Evolutionary conservation across 1,140 invertebrate species (phyloP), one percentile per base, ranked within the genome.

Genomic region (Drosophila elegans): DNA sequence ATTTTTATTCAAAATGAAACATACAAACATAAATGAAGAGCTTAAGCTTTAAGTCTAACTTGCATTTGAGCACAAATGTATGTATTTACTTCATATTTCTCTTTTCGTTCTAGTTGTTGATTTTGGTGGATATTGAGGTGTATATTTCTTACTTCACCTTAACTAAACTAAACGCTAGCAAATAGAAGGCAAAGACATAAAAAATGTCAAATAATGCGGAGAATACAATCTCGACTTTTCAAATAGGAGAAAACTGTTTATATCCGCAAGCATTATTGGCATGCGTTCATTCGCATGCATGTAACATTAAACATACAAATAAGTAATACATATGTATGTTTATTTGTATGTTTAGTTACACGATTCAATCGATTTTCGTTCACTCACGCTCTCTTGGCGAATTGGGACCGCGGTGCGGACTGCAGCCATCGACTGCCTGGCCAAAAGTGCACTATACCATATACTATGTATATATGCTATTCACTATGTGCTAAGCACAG

Each of bases 351-450:
- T 56, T 57, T 36, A 29, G 64, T 71, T 72, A 57, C 67, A 69
- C 68, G 44, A 41, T 71, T 72, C 56, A 54, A 72, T 72, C 52
- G 68, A 72, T 72, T 72, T 72, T 72, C 41, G 44, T 69, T 55
- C 49, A 46, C 48, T 53, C 66, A 55, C 51, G 53, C 66, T 25
- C 21, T 38, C 38, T 21, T 56, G 67, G 52, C 34, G 10, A 63
- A 63, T 44, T 34, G 49, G 21, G 16, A 32, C 55, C 41, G 54
- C 54, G 3, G 11, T 38, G 36, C 36, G 36, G 36, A 27, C 46
- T n/a, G 13, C 13, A 49, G 44, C 56, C 55, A 45, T 12, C 27
- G 13, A 25, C 44, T 49, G 57, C 12, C 49, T 27, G 57, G 48
- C 46, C 34, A 61, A 52, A 51, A 53, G 59, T 39, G 48, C 60